Evolutionary conservation across 1,140 invertebrate genomes (phyloP), one percentile per base, ranked within the genome.

Genomic region (Lutraria rhynchaena): DNA sequence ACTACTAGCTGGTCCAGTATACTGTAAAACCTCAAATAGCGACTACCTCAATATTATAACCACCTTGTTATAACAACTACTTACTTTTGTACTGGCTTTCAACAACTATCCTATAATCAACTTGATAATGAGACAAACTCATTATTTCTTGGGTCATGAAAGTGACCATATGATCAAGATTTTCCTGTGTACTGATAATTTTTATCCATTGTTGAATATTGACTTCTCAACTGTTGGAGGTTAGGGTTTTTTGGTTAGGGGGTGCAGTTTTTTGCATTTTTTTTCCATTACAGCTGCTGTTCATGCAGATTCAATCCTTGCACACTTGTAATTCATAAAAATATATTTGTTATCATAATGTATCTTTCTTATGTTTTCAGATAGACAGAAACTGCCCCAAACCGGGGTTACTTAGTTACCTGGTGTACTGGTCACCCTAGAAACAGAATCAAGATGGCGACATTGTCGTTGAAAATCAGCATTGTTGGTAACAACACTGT

Each of bases 401-500:
- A 73, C 55, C 19, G 65, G 67, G 65, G 77, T 81, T 2, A 71
- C 67, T n/a, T 73, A 71, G 67, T 13, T 70, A 58, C 22, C 17
- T 24, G 15, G 7, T 41, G 29, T 44, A 24, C 11, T 46, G 44
- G 41, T 27, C n/a, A 75, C 55, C 13, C 24, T 33, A 24, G 31
- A 35, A 19, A 71, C 19, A 73, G 27, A 41, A 61, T 44, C 84
- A 88, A 85, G 57, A 92, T 91, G 91, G 91, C 91, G 57, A 92
- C 87, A 17, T 88, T 99, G 75, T 98, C 98, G 84, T 94, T 99
- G 86, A 97, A 97, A 93, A 98, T 99, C 92, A 96, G 96, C 89
- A 96, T 99, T 89, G 96, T 97, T 86, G 97, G 97, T 86, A 96
- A 96, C 90, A 97, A 97, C 93, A 96, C 98, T 86, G 97, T 96